Evolutionary conservation across 2,888 invertebrate genomes (phyloP), one percentile per base, ranked within the genome.

Genomic region (Seira musarum): DNA sequence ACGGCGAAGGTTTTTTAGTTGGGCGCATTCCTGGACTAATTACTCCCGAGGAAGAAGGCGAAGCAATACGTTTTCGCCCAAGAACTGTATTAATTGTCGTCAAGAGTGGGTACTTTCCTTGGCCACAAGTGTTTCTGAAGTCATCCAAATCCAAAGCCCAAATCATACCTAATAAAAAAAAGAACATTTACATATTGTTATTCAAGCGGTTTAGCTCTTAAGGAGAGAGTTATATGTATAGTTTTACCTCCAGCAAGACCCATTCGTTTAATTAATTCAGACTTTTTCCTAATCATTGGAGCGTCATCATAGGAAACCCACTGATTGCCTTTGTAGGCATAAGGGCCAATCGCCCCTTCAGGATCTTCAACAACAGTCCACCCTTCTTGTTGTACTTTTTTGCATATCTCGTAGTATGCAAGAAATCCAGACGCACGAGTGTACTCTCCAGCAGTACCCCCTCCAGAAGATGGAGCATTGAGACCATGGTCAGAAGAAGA

Each of bases 221-320:
- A 13, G 6, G 13, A 40, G 6, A 40, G 6, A 6, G 6, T 40
- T 8, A 40, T 40, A 8, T 73, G 6, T 8, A 8, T 40, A 13
- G 6, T 40, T 40, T 40, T 40, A 19, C 95, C 96, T 78, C 96
- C 96, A 15, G 93, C 96, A 19, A 97, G 91, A 96, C 98, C 98
- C 99, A 90, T 98, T 98, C 67, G 98, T 98, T 90, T 98, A 98
- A 90, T 98, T 98, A 89, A 73, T 72, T 86, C 98, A 98, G 64
- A 98, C 96, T 84, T 96, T 90, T 93, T 94, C 85, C 70, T 91
- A 61, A 97, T 93, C 89, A 94, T 96, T 40, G 93, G 93, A 8
- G 91, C 90, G 87, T 97, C 96, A 88, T 97, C 97, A 87, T 92
- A 97, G 1, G 95, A 94, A 21, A 96, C 96, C 97, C 97, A 97